These are phyloP conservation scores for Cygnus atratus DNA, from an alignment of 2,113 vertebrate species.

Conservation along the genomic window DNA sequence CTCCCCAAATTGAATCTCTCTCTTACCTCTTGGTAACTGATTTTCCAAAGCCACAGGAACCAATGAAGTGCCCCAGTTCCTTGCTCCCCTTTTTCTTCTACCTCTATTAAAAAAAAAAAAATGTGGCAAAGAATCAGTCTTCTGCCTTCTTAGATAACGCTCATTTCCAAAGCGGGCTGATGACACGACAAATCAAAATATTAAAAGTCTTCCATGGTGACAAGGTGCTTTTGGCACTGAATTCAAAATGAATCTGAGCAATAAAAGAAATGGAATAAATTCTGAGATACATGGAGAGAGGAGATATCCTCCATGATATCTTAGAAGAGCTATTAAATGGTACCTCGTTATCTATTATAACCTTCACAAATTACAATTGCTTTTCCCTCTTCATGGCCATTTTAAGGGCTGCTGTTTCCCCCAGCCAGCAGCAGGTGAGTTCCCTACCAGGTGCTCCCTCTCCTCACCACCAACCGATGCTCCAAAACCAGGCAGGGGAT, in stretches of 20 bases:
- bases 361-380: neutral
- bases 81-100: neutral
- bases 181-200: neutral
- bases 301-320: neutral
- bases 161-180: neutral
- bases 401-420: neutral
- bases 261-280: neutral
- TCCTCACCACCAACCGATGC: rapidly evolving
- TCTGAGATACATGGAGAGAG: neutral
- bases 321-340: neutral
- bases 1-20: too few relatives aligned
- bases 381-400: neutral
- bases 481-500: rapidly evolving
- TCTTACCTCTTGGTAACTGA: neutral
- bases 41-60: neutral
- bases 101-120: neutral
- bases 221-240: neutral
- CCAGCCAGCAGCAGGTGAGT: rapidly evolving
- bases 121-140: neutral
- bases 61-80: neutral
- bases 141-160: neutral
- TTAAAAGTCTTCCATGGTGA: neutral
- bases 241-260: neutral
- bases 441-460: neutral
- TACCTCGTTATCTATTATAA: neutral